Base-by-base conservation (phyloP, 2,888 invertebrate species). In the Eupithecia vulgata region DNA sequence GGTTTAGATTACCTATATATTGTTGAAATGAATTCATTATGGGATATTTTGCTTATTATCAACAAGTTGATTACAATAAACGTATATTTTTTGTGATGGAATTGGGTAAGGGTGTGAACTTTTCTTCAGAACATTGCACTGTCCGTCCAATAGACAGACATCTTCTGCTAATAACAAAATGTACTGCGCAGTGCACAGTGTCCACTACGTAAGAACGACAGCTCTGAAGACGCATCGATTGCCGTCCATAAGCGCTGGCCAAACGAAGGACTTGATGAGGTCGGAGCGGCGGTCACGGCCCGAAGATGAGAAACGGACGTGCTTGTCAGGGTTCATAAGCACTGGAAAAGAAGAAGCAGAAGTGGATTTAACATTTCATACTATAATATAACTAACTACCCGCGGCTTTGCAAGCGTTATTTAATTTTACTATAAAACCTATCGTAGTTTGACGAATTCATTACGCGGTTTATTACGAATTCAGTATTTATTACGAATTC, bases 221-320 rank as follows among this genome's bases (percentile, higher is more conserved):
- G 97, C 98, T 88, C 98, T 97, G 90, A 97, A 97, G 74, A 97
- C 97, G 88, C 97, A 98, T 62, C 95, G 95, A 81, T 96, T 96
- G 35, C 96, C 96, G 78, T 97, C 97, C 90, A 97, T 95, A 65
- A 98, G 94, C 1, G 97, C 97, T 0, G 98, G 98, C 98, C 98
- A 98, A 69, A 98, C 95, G 90, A 97, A 98, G 3, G 97, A 96
- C 85, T 96, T 96, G 82, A 98, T 97, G 67, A 96, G 95, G 86
- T 97, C 96, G 12, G 96, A 96, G 79, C 96, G 96, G 1, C 96
- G 95, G 85, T 97, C 96, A 0, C 98, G 96, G 94, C 83, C 97
- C 96, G 45, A 87, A 85, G 34, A 76, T 0, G 86, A 81, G 91
- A 97, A 97, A 6, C 98, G 95, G 10, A 97, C 96, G 90, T 98